Evolutionary conservation across 2,888 invertebrate genomes (phyloP).

Genomic region (Ommatoiulus sabulosus): DNA sequence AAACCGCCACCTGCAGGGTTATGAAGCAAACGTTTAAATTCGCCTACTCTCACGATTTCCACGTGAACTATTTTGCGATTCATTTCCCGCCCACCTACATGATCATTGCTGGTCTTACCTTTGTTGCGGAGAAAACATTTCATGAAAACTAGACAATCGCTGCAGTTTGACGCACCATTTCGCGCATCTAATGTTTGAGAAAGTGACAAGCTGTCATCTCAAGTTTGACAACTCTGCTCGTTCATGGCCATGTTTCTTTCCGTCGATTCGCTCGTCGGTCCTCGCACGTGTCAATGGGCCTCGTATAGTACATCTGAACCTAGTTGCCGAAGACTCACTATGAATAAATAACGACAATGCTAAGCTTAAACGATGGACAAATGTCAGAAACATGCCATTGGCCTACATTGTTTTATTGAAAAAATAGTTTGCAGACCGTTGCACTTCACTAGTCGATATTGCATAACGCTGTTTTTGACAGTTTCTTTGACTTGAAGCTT

Average conservation of each 20-base stretch:
- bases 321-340: neutral
- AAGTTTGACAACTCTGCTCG: neutral
- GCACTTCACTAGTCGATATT: no score
- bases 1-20: no score
- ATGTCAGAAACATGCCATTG: neutral
- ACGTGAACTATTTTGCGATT: no score
- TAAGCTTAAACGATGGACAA: neutral
- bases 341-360: neutral
- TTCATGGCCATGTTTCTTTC: neutral
- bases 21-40: no score
- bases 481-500: no score
- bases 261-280: neutral
- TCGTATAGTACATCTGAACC: neutral
- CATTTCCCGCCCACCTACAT: no score
- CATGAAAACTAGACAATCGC: neutral
- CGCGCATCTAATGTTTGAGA: neutral
- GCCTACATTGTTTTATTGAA: no score
- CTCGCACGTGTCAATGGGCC: neutral
- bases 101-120: no score
- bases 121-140: neutral
- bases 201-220: neutral
- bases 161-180: neutral
- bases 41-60: no score
- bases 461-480: no score
- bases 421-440: no score